phyloP scores from a whole-genome alignment of 2,888 invertebrate genomes.

The Autographa pulchrina region DNA sequence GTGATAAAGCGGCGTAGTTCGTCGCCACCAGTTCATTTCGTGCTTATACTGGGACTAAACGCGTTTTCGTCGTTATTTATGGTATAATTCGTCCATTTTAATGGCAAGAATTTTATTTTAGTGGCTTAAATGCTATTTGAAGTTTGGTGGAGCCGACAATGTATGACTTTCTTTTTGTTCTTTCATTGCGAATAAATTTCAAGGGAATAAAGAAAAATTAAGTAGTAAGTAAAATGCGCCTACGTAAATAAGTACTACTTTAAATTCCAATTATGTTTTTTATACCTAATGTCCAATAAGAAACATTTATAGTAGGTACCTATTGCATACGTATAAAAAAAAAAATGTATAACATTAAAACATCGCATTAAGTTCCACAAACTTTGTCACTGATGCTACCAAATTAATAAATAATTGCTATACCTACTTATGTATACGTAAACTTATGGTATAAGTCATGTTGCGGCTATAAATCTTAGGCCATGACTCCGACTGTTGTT shows the following conservation, averaged over 20 bases:
- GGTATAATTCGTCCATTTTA: neutral
- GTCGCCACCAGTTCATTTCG: constrained; percentile 50
- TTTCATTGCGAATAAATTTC: neutral
- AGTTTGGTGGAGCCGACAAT: neutral
- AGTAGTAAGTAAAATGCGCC: neutral
- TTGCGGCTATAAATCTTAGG: constrained; percentile 43
- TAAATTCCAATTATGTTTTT: no score
- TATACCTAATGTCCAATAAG: no score
- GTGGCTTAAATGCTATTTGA: neutral
- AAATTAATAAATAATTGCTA: constrained; percentile 2
- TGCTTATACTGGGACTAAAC: constrained; percentile 18
- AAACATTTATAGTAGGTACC: no score
- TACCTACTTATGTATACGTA: neutral
- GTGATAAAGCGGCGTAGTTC: constrained; percentile 50
- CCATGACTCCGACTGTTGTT: constrained; percentile 39
- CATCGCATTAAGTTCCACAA: neutral
- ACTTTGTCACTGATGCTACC: neutral
- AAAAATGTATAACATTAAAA: neutral
- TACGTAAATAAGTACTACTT: no score
- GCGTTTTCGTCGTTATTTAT: neutral
- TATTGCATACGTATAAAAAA: no score
- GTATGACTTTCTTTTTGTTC: neutral
- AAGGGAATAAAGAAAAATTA: no score
- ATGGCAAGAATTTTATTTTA: neutral
- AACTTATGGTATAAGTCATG: constrained; percentile 36